Evolutionary conservation across 1,140 invertebrate species (phyloP), one percentile per base, ranked within the genome.

Genomic region (Drosophila eugracilis): DNA sequence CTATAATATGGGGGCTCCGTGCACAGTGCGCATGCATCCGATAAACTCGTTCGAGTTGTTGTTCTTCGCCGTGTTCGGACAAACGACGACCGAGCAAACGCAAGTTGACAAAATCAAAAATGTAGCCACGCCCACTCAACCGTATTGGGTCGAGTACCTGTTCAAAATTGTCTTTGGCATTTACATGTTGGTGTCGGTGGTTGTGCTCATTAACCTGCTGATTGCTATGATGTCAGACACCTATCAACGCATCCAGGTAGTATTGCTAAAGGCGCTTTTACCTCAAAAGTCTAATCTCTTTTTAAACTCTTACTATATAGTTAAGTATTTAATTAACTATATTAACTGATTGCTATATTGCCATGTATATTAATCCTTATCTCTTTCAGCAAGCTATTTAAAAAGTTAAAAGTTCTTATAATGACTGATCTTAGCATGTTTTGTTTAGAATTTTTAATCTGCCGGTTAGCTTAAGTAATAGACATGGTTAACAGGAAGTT

Each of bases 161-260:
- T 97, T 96, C 93, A 97, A 96, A 94, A 94, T 96, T 78, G 94
- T 96, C 58, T 96, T 96, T 92, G 96, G 96, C 54, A 96, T 98
- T 84, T 99, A 99, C 93, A 98, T 99, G 97, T 94, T 99, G 94
- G 98, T 99, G 58, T 99, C 98, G 49, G 96, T 99, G 67, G 97
- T 99, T 89, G 99, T 99, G 53, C 94, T 99, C 60, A 99, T 99
- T 93, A 99, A 99, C 93, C 94, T 99, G 58, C 95, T 99, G 81
- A 99, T 99, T 94, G 99, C 99, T 94, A 99, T 99, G 99, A 99
- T 99, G 98, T 98, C 97, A 90, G 98, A 99, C 94, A 99, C 99
- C 24, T 99, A 99, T 93, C 98, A 99, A 92, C 94, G 98, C 84
- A 99, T 99, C 91, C 96, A 99, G 94, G 97, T 95, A 94, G 90